These are phyloP conservation scores for Sebastes fasciatus DNA, from an alignment of 2,113 vertebrate species.

Conservation along the genomic window DNA sequence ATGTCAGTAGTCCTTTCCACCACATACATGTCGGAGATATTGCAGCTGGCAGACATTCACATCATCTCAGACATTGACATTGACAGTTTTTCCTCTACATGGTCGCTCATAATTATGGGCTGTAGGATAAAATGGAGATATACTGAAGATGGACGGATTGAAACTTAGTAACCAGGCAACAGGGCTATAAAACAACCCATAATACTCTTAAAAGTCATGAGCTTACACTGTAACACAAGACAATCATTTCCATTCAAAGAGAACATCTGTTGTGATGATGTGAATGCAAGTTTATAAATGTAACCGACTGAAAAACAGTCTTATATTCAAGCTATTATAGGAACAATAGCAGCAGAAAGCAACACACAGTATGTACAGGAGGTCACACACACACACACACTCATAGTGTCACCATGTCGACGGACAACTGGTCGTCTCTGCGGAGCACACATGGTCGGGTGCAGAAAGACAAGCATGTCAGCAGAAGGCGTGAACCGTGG, in stretches of 20 bases:
- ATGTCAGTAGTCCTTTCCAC: background rate
- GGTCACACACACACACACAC: constrained; percentile 4
- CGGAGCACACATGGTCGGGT: constrained; percentile 42
- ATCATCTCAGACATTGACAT: background rate
- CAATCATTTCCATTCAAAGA: background rate
- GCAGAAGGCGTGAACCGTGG: constrained; percentile 16
- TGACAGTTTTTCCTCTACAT: background rate
- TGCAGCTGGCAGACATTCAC: background rate
- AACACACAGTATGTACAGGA: background rate
- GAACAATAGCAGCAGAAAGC: background rate
- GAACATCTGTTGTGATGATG: background rate
- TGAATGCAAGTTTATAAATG: background rate
- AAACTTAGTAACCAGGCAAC: background rate
- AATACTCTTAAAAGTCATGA: background rate
- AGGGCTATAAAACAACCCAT: background rate
- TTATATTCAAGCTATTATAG: background rate
- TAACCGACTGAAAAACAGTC: background rate
- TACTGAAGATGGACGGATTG: background rate
- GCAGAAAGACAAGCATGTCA: constrained; percentile 37
- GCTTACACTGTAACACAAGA: background rate
- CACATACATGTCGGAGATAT: background rate
- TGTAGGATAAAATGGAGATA: background rate
- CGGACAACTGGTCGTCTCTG: constrained; percentile 39
- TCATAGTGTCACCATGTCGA: constrained; percentile 7
- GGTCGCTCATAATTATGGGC: background rate